Base-by-base conservation (phyloP, 2,888 invertebrate species). In the Camptogramma bilineatum region DNA sequence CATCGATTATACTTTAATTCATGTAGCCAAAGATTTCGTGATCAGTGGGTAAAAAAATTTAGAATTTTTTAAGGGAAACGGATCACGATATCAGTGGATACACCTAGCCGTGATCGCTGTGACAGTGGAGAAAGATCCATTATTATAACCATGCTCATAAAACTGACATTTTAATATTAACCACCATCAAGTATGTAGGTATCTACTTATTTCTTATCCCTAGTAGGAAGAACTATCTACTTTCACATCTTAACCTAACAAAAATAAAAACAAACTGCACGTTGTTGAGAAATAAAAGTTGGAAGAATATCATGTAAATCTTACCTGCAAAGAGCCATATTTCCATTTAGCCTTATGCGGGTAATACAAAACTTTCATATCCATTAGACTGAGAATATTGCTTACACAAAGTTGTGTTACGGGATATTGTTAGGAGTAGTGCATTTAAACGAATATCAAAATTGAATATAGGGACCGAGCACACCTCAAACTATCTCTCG, bases 341-440 rank as follows among this genome's bases (percentile, higher is more conserved):
- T 57, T 62, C 31, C 47, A 47, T 28, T 62, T 52, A 28, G 46
- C 51, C 24, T 28, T 42, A 52, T 57, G 28, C 28, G 28, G 55
- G 52, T 46, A 55, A 56, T 62, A 28, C 21, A 34, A 46, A 62
- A 62, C 62, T 62, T 56, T 62, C 34, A 60, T 50, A 57, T 19
- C 61, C 52, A 64, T 64, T 61, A 55, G 10, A 47, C 46, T 56
- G n/a, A 48, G 52, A 53, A 57, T 57, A 62, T 47, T 24, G 28
- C 48, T 57, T 52, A 53, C 52, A 39, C 10, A 9, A 34, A 52
- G 34, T 52, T 52, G n/a, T 34, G 16, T 47, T 2, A 50, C 39
- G 4, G 24, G 24, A 24, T 24, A 4, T 24, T 24, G 24, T 24
- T 24, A 24, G 24, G 17, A 7, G 28, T 17, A 28, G 51, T 58